Evolutionary conservation across 2,113 vertebrate genomes (phyloP), one percentile per base, ranked within the genome.

Genomic region (Embiotoca jacksoni): DNA sequence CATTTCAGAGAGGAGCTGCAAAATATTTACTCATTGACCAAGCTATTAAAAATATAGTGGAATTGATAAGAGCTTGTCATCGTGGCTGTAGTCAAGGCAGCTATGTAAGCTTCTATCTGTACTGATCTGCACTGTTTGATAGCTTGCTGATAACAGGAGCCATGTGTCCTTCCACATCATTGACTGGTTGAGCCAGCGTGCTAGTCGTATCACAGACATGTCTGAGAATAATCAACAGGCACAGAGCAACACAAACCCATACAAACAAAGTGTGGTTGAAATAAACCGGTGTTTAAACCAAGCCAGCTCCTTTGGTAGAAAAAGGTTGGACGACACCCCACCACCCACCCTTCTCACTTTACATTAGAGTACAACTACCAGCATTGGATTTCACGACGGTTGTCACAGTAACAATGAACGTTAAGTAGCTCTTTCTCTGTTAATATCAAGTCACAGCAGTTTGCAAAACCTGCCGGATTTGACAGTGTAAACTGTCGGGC

Each of bases 331-430:
- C 30, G 31, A 65, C 7, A 64, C 7, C 44, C 47, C 53, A 9
- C 35, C 35, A 9, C 16, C 16, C 53, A 41, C 5, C 10, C 31
- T 35, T 80, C 35, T 56, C 39, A 6, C 13, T 60, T 82, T 65
- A 52, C 23, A 35, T 64, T 59, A 3, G 55, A 57, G 23, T 37
- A 74, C 13, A 64, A 76, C 14, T 64, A 55, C 70, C 55, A 47
- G 46, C 16, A 32, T 57, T 75, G 33, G 46, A 59, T 82, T 88
- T 80, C 36, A 63, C 75, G 41, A 61, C 57, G 71, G 80, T 75
- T 82, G 74, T 72, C 66, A 87, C 79, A 84, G 82, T 66, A 77
- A 82, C 83, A 65, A 7, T 31, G 49, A 60, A 64, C 72, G 65
- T 84, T 71, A 81, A 83, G 64, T 66, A 53, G 50, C 57, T 54